Evolutionary conservation across 2,888 invertebrate species (phyloP).

Genomic region (Lithophane semibrunnea): DNA sequence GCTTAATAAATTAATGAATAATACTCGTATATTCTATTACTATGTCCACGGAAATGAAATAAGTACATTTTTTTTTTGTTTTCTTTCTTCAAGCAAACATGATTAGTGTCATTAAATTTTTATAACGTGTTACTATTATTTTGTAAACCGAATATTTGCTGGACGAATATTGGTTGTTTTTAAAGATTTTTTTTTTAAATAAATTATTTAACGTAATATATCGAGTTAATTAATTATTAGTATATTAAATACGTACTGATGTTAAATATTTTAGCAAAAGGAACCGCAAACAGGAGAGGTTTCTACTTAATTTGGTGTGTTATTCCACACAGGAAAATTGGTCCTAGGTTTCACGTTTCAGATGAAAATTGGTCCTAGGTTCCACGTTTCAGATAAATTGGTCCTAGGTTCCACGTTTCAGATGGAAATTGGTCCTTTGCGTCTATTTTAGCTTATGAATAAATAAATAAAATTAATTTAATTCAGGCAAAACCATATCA

Average conservation of each 20-base stretch:
- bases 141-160: background rate
- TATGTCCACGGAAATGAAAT: background rate
- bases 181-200: too few species aligned
- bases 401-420: background rate
- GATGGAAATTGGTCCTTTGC: background rate
- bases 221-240: constrained; percentile 5
- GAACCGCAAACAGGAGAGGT: background rate
- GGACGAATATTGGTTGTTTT: too few species aligned
- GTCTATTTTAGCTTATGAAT: background rate
- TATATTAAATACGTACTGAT: background rate
- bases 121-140: background rate
- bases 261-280: constrained; percentile 1
- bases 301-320: background rate
- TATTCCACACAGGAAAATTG: background rate
- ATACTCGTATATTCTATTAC: background rate
- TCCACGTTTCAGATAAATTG: too few species aligned
- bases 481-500: too few species aligned
- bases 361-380: too few species aligned
- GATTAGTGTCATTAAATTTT: background rate
- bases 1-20: constrained; percentile 1
- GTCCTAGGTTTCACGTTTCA: too few species aligned
- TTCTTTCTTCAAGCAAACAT: background rate
- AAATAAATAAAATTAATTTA: too few species aligned
- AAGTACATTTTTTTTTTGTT: background rate
- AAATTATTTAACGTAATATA: constrained; percentile 19